Evolutionary conservation across 2,888 invertebrate species (phyloP), one percentile per base, ranked within the genome.

Genomic region (Cryptus armator): DNA sequence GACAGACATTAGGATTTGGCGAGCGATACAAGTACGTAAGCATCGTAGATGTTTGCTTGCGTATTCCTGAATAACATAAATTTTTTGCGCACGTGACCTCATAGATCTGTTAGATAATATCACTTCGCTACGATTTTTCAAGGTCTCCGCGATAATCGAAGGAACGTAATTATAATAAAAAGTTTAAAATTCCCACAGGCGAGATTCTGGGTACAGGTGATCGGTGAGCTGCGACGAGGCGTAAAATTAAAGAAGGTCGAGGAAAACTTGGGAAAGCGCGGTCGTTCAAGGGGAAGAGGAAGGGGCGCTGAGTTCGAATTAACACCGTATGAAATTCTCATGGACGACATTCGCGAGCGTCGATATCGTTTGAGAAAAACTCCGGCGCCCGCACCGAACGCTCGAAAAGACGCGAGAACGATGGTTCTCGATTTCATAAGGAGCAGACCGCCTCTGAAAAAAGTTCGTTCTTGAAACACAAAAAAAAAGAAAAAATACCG

Each of bases 371-470:
- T 99, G 89, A 96, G 97, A 93, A 98, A 98, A 95, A 96, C 98
- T 91, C 97, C 97, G 82, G 96, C 95, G 77, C 96, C 95, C 93
- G 94, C 88, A 88, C 95, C 96, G 0, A 94, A 94, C 72, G 93
- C 98, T 81, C 98, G 98, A 94, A 98, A 98, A 94, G 98, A 99
- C 95, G 99, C 99, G 37, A 99, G 99, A 94, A 98, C 97, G 84
- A 96, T 99, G 94, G 99, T 99, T 93, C 96, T 99, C 92, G 99
- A 99, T 94, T 99, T 99, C 95, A 99, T 99, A 93, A 96, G 99
- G 93, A 98, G 98, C 92, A 96, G 99, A 93, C 99, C 99, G 82
- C 98, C 99, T 86, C 95, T 99, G 78, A 97, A 96, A 95, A 98
- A 98, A 95, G 98, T 97, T 94, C 94, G 94, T 46, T 71, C 9